Conservation (phyloP, 2,113 vertebrate species). For the Entomyzon cyanotis region DNA sequence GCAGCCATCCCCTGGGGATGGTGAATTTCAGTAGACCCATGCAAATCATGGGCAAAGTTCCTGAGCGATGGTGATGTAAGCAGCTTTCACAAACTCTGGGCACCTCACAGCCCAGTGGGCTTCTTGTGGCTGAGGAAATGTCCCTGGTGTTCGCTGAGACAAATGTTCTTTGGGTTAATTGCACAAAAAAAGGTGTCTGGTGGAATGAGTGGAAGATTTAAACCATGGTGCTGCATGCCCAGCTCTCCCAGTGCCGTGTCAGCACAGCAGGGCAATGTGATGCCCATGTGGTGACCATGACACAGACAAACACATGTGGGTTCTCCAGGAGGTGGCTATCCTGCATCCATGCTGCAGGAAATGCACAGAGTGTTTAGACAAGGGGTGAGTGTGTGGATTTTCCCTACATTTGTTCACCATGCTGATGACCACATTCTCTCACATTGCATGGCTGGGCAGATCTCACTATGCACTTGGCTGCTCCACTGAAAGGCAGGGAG, state of each 20-base stretch:
- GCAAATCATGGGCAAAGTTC: background rate
- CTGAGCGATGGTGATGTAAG: background rate
- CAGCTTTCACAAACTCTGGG: background rate
- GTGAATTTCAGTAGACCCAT: background rate
- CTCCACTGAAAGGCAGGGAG: background rate
- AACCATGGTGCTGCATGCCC: background rate
- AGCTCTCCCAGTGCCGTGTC: background rate
- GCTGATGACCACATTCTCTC: background rate
- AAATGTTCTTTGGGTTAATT: background rate
- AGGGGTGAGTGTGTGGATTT: background rate
- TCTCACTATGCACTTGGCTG: background rate
- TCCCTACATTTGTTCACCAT: background rate
- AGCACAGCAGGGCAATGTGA: background rate
- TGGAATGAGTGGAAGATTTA: background rate
- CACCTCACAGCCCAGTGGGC: background rate
- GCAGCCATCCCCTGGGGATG: background rate
- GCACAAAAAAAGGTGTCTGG: background rate
- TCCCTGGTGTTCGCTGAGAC: background rate
- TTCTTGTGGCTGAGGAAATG: background rate
- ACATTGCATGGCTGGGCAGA: background rate
- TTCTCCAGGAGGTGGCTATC: background rate
- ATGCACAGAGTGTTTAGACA: background rate
- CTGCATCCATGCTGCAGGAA: background rate
- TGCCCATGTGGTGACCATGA: no score
- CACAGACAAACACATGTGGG: accelerated